Base-by-base conservation (phyloP, 2,888 invertebrate species). In the Leucozona laternaria region DNA sequence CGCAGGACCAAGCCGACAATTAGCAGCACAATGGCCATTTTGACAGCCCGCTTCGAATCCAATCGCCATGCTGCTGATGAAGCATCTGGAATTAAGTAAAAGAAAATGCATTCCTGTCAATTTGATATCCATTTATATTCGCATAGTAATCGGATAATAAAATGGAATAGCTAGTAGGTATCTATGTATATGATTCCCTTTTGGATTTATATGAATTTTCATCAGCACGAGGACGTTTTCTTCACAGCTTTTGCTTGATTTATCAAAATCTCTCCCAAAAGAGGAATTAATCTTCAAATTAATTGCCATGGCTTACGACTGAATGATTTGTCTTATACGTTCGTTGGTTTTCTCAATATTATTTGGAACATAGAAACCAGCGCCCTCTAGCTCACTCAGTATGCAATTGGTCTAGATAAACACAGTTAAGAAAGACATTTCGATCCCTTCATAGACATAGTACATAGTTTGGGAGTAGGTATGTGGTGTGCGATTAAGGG, bases 201-300 rank as follows among this genome's bases (percentile, higher is more conserved):
- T n/a, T 10, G 25, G n/a, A 43, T 43, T 22, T 10, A 43, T 45
- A 43, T 45, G 17, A 17, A 43, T 31, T 48, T 66, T 48, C 22
- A 37, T 48, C 22, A 37, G 22, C 8, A 66, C 10, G 0, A 50
- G 37, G 66, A 20, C 22, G 22, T 55, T 78, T 68, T 79, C 71
- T 79, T 60, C 66, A 45, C 28, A 75, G 73, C 64, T 79, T 50
- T 53, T 55, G n/a, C 55, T 77, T 86, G 86, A 82, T 86, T 86
- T 86, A 86, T 86, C 86, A 82, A 82, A 85, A 88, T 88, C 81
- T 81, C 89, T 90, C 90, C 90, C 91, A 89, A 89, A 89, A 90
- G 91, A 89, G 85, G 89, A 90, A 90, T 90, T 90, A 90, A 90
- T 90, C 90, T 90, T 88, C 87, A 90, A 90, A 90, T 90, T 90